Evolutionary conservation across 2,797 vertebrate species (phyloP).

Genomic region (Telmatherina bonti): DNA sequence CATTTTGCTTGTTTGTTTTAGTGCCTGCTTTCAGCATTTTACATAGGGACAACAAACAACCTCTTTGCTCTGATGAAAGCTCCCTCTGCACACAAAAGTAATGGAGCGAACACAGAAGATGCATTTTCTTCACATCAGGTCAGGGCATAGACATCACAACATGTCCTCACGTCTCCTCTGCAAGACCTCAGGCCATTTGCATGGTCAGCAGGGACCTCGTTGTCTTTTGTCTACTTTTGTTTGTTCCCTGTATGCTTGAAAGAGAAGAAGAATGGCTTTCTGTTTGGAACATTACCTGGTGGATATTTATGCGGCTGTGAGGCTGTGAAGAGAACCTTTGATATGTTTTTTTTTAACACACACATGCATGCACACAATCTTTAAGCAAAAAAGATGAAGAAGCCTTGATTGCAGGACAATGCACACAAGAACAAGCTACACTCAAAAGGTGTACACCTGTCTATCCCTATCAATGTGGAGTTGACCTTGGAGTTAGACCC

Average conservation of each 20-base stretch:
- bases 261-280: slow-evolving; percentile 77
- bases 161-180: slow-evolving; percentile 49
- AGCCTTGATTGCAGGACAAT: slow-evolving; percentile 41
- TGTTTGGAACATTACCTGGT: slow-evolving; percentile 79
- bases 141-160: slow-evolving; percentile 51
- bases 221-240: slow-evolving; percentile 79
- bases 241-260: slow-evolving; percentile 74
- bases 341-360: slow-evolving; percentile 70
- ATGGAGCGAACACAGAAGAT: slow-evolving; percentile 59
- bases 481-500: slow-evolving; percentile 54
- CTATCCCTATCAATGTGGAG: slow-evolving; percentile 57
- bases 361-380: slow-evolving; percentile 18
- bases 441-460: slow-evolving; percentile 77
- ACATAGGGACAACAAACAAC: slow-evolving; percentile 49
- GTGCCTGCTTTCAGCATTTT: slow-evolving; percentile 47
- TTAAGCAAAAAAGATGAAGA: slow-evolving; percentile 44
- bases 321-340: slow-evolving; percentile 76
- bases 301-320: slow-evolving; percentile 86
- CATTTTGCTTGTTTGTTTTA: slow-evolving; percentile 30
- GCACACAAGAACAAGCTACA: slow-evolving; percentile 40
- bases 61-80: slow-evolving; percentile 58
- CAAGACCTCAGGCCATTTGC: slow-evolving; percentile 46
- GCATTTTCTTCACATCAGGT: slow-evolving; percentile 62
- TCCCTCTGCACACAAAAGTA: slow-evolving; percentile 58
- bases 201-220: slow-evolving; percentile 71